These are phyloP conservation scores for Halictus quadricinctus DNA, from an alignment of 2,888 invertebrate species.

Conservation along the genomic window DNA sequence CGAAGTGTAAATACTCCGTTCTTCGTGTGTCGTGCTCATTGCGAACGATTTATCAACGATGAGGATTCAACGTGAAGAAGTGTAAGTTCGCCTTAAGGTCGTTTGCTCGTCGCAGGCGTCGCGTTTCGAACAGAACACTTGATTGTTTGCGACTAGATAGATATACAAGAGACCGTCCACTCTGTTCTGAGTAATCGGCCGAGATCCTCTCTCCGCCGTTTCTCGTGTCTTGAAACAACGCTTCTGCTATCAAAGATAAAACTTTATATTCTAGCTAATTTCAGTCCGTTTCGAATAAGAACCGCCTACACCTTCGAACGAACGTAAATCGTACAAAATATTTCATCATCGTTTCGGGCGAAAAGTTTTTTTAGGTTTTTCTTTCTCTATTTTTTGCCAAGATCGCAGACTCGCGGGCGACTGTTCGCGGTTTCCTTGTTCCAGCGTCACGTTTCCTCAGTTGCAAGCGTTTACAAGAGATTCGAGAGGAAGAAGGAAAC, in stretches of 20 bases:
- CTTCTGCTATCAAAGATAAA: slow-evolving; percentile 15
- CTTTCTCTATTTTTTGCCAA: not conserved
- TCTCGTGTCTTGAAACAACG: slow-evolving; percentile 3
- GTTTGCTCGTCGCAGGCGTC: not conserved
- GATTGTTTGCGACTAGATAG: not conserved
- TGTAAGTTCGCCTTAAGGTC: not conserved
- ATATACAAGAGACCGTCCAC: not conserved
- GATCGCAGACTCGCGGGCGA: not conserved
- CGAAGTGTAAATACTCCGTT: not conserved
- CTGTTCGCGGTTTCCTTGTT: not conserved
- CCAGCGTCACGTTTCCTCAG: not conserved
- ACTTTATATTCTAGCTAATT: slow-evolving; percentile 16
- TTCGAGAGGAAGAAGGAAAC: slow-evolving; percentile 19
- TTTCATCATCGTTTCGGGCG: slow-evolving; percentile 3
- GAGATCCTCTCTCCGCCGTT: not conserved
- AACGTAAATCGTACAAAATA: slow-evolving; percentile 32
- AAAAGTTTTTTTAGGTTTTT: not conserved
- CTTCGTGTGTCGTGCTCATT: not conserved
- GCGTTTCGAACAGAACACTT: not conserved
- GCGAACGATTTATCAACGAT: not conserved
- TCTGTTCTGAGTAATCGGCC: not conserved
- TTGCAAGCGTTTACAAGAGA: slow-evolving; percentile 15
- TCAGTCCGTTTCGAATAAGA: slow-evolving; percentile 6
- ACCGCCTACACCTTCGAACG: slow-evolving; percentile 20
- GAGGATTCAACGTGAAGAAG: not conserved